These are phyloP conservation scores for Xylophagus ater DNA, from an alignment of 2,888 invertebrate species.

Conservation along the genomic window DNA sequence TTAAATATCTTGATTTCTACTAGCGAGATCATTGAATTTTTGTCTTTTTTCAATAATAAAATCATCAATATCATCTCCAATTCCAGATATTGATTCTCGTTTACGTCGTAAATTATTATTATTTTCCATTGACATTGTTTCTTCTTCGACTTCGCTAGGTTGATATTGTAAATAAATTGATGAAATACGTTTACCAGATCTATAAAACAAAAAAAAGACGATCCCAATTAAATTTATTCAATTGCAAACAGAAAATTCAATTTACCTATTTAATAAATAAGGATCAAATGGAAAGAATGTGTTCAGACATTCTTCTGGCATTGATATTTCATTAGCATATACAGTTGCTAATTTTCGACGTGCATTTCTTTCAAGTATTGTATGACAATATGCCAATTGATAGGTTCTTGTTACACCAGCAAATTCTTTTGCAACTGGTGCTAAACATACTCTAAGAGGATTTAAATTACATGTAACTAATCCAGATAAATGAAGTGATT, in stretches of 20 bases:
- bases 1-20: no score
- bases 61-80: slow-evolving; percentile 32
- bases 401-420: slow-evolving; percentile 70
- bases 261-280: slow-evolving; percentile 53
- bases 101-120: slow-evolving; percentile 9
- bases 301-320: slow-evolving; percentile 40
- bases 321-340: slow-evolving; percentile 44
- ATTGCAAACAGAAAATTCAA: slow-evolving; percentile 36
- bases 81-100: slow-evolving; percentile 11
- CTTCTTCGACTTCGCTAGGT: slow-evolving; percentile 30
- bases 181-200: slow-evolving; percentile 38
- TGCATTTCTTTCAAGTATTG: slow-evolving; percentile 75
- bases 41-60: slow-evolving; percentile 34
- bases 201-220: slow-evolving; percentile 18
- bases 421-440: slow-evolving; percentile 67
- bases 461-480: slow-evolving; percentile 79
- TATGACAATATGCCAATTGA: slow-evolving; percentile 86
- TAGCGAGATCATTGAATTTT: slow-evolving; percentile 20
- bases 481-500: slow-evolving; percentile 71
- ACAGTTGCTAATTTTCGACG: slow-evolving; percentile 49
- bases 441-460: slow-evolving; percentile 72
- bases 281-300: slow-evolving; percentile 89
- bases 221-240: background rate
- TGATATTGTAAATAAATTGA: slow-evolving; percentile 43
- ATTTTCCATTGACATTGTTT: slow-evolving; percentile 11